Conservation (phyloP, 2,113 vertebrate species). For the Thunnus thynnus region DNA sequence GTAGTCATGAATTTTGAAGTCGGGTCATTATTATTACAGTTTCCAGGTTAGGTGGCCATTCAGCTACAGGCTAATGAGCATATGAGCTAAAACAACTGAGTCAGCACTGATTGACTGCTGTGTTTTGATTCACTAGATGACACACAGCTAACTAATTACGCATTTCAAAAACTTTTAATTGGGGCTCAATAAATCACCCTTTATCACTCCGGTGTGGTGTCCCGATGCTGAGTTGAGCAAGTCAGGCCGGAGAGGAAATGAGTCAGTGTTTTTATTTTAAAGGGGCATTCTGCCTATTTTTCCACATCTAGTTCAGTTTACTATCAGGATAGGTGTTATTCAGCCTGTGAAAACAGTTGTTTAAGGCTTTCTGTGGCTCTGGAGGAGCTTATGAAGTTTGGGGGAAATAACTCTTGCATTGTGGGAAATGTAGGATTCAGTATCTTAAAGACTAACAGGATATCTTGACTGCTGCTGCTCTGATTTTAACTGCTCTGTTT, state of each 20-base stretch:
- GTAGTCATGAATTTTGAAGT: constrained; percentile 11
- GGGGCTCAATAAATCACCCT: constrained; percentile 19
- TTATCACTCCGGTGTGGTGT: neutral
- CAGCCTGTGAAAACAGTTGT: no score
- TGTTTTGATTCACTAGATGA: constrained; percentile 15
- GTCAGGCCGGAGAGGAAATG: neutral
- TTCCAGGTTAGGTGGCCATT: neutral
- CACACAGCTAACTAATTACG: constrained; percentile 5
- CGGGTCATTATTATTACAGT: neutral
- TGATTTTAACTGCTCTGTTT: no score
- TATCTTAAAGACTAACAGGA: neutral
- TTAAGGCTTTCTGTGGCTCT: no score
- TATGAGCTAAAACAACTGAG: neutral
- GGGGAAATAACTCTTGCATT: neutral
- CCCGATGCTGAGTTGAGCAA: neutral
- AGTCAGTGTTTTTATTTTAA: neutral
- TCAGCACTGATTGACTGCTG: constrained; percentile 22
- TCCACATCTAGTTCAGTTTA: neutral
- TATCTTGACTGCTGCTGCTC: neutral
- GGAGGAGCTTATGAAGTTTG: no score
- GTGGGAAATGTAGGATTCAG: neutral
- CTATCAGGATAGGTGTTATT: no score
- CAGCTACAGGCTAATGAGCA: constrained; percentile 6
- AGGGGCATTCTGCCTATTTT: neutral
- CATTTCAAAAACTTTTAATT: constrained; percentile 16